A percentile compares a stretch with the other conserved stretches of the same genome.
Conservation (phyloP, 1,140 invertebrate species). For the Drosophila arizonae region DNA sequence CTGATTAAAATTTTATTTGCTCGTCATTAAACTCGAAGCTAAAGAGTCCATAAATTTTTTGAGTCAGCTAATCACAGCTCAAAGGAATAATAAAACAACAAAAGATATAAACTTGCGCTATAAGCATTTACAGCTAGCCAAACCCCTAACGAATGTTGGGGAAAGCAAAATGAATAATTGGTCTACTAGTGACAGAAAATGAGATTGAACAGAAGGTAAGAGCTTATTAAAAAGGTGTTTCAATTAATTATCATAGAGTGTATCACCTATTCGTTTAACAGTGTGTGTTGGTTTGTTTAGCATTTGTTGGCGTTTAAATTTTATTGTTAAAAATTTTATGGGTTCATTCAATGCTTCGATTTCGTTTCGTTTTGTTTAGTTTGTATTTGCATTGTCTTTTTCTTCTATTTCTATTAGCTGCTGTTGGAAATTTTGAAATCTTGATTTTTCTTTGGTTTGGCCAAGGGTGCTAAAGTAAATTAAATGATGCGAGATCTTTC, state of each 20-base stretch:
- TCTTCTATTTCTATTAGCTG: background rate
- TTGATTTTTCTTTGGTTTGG: conserved; percentile 25
- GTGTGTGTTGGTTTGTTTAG: conserved; percentile 12
- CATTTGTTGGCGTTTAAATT: conserved; percentile 11
- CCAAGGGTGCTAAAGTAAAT: conserved; percentile 54
- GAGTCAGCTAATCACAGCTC: background rate
- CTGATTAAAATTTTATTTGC: background rate
- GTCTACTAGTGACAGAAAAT: too few species aligned
- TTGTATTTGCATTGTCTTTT: background rate
- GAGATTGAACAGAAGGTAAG: too few species aligned
- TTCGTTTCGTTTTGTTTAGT: conserved; percentile 16
- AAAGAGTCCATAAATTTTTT: background rate
- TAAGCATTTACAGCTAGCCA: background rate
- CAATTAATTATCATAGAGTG: background rate
- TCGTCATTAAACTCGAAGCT: background rate
- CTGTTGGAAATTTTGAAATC: conserved; percentile 30
- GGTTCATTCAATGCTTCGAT: conserved; percentile 36
- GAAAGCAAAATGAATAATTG: background rate
- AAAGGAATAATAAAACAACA: background rate
- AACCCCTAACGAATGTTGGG: background rate
- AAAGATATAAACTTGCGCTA: background rate
- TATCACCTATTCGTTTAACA: conserved; percentile 6
- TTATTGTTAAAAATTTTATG: conserved; percentile 33
- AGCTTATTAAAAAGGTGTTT: too few species aligned
- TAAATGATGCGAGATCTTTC: conserved; percentile 41